A percentile compares a stretch with the other conserved stretches of the same genome.
Conservation (phyloP, 2,797 vertebrate genomes). For the Aldrovandia affinis region DNA sequence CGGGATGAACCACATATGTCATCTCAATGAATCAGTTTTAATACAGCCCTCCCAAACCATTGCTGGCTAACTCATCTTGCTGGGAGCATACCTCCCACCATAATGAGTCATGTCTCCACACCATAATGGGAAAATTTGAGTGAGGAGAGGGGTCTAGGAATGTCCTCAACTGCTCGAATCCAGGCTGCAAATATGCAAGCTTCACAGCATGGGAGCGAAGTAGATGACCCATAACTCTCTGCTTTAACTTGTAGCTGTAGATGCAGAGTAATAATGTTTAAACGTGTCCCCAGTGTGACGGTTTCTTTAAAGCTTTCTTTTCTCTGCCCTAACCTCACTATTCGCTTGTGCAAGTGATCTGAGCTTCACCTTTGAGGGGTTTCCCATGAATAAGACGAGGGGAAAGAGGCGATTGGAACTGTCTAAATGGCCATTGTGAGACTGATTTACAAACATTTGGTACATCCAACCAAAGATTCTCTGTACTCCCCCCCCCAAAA, state of each 20-base stretch:
- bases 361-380: no score
- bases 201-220: background rate
- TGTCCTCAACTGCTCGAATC: background rate
- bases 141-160: background rate
- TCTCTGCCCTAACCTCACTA: background rate
- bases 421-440: background rate
- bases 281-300: background rate
- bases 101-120: background rate
- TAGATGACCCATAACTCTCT: background rate
- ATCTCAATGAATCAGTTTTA: no score
- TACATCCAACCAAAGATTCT: background rate
- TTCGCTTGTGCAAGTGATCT: background rate
- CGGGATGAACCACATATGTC: no score
- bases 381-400: background rate
- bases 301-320: background rate
- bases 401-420: background rate
- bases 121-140: no score
- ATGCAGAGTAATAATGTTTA: background rate
- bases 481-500: background rate
- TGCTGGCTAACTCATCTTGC: background rate
- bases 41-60: no score
- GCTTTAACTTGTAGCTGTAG: background rate
- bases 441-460: background rate
- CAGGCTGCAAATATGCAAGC: no score
- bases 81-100: background rate